Evolutionary conservation across 2,113 vertebrate species (phyloP).

Genomic region (Bombycilla garrulus): DNA sequence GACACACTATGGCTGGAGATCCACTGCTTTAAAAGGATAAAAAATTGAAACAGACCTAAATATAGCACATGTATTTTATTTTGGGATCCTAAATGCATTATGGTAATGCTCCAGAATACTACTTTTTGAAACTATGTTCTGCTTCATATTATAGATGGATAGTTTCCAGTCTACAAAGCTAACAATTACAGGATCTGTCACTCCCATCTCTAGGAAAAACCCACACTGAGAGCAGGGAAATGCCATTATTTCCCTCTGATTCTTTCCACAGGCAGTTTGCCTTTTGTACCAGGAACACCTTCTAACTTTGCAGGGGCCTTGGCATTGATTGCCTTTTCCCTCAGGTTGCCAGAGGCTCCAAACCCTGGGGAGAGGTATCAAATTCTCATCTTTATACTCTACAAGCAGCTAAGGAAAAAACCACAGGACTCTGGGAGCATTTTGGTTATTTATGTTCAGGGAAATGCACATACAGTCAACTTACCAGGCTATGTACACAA

Average conservation of each 20-base stretch:
- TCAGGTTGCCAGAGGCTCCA: neutral
- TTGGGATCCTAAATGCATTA: neutral
- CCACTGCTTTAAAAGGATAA: neutral
- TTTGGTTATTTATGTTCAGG: neutral
- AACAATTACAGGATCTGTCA: neutral
- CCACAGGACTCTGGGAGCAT: neutral
- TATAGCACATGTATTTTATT: neutral
- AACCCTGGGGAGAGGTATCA: neutral
- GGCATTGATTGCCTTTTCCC: neutral
- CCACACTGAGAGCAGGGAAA: neutral
- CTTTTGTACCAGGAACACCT: neutral
- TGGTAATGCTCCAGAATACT: neutral
- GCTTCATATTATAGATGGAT: neutral
- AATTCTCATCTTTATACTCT: neutral
- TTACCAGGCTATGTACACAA: neutral
- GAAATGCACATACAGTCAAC: neutral
- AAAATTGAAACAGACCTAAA: neutral
- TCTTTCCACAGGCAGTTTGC: neutral
- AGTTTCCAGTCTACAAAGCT: neutral
- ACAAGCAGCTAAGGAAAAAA: neutral
- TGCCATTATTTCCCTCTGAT: neutral
- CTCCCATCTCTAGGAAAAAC: neutral
- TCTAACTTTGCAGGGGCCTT: neutral
- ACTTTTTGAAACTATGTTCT: neutral
- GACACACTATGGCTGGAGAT: neutral